Percentiles rank a stretch among this genome's conserved stretches.
phyloP scores from a whole-genome alignment of 2,797 vertebrate species.

The Onychomys arenicola region DNA sequence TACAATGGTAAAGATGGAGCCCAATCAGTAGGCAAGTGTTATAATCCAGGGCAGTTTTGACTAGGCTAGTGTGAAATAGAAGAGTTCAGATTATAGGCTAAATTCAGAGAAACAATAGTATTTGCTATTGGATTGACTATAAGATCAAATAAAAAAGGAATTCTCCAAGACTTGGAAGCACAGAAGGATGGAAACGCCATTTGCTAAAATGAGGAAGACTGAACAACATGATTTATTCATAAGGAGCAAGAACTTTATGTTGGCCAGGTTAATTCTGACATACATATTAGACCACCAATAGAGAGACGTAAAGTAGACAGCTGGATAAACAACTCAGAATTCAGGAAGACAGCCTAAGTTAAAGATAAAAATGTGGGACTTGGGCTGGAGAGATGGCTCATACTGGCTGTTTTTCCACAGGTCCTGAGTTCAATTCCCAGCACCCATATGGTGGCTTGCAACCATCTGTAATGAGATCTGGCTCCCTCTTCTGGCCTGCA shows the following conservation, averaged over 20 bases:
- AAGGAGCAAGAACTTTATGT: conserved; percentile 47
- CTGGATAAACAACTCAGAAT: conserved; percentile 5
- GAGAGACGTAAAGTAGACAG: background rate
- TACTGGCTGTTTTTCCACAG: no score
- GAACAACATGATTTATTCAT: background rate
- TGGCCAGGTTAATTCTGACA: conserved; percentile 43
- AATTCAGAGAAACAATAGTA: conserved; percentile 5
- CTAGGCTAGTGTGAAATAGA: background rate
- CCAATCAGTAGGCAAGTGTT: background rate
- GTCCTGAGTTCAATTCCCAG: no score
- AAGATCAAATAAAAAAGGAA: background rate
- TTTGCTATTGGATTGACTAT: background rate
- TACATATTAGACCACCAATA: background rate
- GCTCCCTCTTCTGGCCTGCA: no score
- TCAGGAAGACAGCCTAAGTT: background rate
- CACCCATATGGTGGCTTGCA: no score
- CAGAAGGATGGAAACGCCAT: background rate
- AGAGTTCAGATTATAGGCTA: conserved; percentile 39
- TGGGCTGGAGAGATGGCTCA: no score
- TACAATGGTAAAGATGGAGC: background rate
- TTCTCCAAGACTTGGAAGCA: conserved; percentile 28
- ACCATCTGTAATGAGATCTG: no score
- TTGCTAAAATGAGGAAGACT: conserved; percentile 17
- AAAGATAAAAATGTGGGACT: conserved; percentile 47
- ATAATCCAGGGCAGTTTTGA: background rate